Conservation (phyloP, 2,113 vertebrate genomes). For the Trematocara nigrifrons region DNA sequence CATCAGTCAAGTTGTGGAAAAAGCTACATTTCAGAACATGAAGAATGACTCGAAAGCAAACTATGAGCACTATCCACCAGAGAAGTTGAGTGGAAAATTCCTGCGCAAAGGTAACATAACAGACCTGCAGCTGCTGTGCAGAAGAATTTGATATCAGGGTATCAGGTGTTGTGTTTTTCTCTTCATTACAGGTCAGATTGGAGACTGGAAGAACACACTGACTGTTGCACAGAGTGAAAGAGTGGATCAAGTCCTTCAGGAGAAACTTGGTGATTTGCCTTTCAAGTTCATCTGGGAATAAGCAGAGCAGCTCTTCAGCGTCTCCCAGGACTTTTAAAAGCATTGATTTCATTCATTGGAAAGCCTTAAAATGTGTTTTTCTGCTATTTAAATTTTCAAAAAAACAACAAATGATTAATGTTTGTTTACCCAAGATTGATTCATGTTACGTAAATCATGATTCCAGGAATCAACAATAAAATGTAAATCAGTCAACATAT, state of each 20-base stretch:
- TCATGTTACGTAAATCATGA: neutral
- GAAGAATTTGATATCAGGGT: too few relatives aligned
- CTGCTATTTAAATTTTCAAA: neutral
- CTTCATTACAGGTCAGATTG: neutral
- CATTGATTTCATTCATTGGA: neutral
- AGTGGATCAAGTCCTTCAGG: neutral
- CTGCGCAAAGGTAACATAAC: neutral
- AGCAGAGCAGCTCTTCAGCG: neutral
- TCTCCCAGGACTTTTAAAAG: neutral
- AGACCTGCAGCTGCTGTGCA: neutral
- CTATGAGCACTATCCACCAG: fast-evolving
- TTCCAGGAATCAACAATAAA: neutral
- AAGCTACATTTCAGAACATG: neutral
- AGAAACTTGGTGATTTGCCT: neutral
- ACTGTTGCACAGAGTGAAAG: neutral
- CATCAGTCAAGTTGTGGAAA: neutral
- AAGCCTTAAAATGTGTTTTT: neutral
- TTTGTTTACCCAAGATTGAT: neutral
- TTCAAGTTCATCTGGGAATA: neutral
- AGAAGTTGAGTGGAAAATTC: neutral
- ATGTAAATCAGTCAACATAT: neutral
- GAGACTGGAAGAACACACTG: neutral
- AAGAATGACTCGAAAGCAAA: neutral
- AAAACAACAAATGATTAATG: neutral
- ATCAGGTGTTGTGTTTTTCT: neutral